phyloP scores from a whole-genome alignment of 2,888 invertebrate species.

The Rotaria magnacalcarata region DNA sequence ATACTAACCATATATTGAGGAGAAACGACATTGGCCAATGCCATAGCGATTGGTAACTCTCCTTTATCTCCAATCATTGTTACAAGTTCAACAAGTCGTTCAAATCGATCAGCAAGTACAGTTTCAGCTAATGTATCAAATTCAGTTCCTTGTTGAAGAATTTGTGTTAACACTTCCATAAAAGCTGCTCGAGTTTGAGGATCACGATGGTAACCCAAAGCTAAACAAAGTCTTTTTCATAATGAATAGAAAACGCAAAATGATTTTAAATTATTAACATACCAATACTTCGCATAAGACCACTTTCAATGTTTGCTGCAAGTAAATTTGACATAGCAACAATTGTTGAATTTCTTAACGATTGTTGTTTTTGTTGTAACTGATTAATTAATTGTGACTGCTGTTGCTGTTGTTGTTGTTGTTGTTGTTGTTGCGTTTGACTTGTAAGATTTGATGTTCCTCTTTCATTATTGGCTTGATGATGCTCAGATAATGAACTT shows the following conservation, averaged over 20 bases:
- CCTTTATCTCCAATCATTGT: constrained; percentile 96
- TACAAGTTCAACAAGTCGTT: constrained; percentile 84
- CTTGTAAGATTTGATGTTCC: neutral
- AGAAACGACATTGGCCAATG: constrained; percentile 87
- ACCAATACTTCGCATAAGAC: constrained; percentile 79
- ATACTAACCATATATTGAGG: constrained; percentile 80
- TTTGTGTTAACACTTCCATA: constrained; percentile 96
- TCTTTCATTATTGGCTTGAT: neutral
- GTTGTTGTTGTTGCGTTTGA: constrained; percentile 61
- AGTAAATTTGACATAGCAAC: constrained; percentile 95
- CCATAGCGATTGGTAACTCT: constrained; percentile 94
- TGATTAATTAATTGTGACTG: constrained; percentile 13
- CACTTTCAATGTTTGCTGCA: constrained; percentile 94
- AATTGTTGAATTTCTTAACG: constrained; percentile 81
- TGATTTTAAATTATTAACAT: neutral
- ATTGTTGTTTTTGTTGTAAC: constrained; percentile 52
- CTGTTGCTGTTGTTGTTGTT: constrained; percentile 36
- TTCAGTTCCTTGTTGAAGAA: constrained; percentile 93
- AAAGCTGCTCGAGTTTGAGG: constrained; percentile 92
- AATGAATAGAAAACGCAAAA: neutral
- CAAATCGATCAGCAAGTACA: constrained; percentile 73
- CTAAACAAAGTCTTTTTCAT: constrained; percentile 60
- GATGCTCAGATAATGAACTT: constrained; percentile 62
- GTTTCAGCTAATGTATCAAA: constrained; percentile 96
- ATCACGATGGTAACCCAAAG: constrained; percentile 92